These are phyloP conservation scores for Peribatodes rhomboidaria DNA, from an alignment of 2,888 invertebrate species.

Conservation along the genomic window DNA sequence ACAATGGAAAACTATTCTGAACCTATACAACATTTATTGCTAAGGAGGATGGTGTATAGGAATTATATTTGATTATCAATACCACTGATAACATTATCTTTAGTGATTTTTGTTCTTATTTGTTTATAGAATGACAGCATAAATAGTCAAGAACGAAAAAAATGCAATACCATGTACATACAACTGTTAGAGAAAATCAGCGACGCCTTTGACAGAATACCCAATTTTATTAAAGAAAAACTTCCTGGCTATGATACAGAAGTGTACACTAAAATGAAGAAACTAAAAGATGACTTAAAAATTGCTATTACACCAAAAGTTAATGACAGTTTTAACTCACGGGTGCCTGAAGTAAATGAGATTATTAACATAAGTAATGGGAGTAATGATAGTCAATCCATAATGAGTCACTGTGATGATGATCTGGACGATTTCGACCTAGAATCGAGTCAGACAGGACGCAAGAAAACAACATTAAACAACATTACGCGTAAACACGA, in stretches of 20 bases:
- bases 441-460: slow-evolving; percentile 52
- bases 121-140: slow-evolving; percentile 53
- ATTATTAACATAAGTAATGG: slow-evolving; percentile 50
- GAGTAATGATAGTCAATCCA: slow-evolving; percentile 54
- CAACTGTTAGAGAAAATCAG: slow-evolving; percentile 88
- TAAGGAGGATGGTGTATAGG: too few species aligned
- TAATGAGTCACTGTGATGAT: slow-evolving; percentile 54
- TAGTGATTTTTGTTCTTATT: background rate
- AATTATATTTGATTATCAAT: too few species aligned
- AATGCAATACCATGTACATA: slow-evolving; percentile 84
- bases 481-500: slow-evolving; percentile 8
- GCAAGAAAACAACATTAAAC: slow-evolving; percentile 45
- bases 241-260: slow-evolving; percentile 87
- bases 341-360: slow-evolving; percentile 42
- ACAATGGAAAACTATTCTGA: too few species aligned
- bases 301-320: slow-evolving; percentile 71
- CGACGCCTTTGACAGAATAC: slow-evolving; percentile 88
- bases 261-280: slow-evolving; percentile 86
- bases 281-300: slow-evolving; percentile 86
- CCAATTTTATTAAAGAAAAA: slow-evolving; percentile 86
- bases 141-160: slow-evolving; percentile 57
- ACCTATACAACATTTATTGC: too few species aligned
- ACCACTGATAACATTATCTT: too few species aligned
- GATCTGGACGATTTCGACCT: slow-evolving; percentile 66
- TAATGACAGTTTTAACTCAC: slow-evolving; percentile 57